These are phyloP conservation scores for Oxygymnocypris stewartii DNA, from an alignment of 2,113 vertebrate species.

Conservation along the genomic window DNA sequence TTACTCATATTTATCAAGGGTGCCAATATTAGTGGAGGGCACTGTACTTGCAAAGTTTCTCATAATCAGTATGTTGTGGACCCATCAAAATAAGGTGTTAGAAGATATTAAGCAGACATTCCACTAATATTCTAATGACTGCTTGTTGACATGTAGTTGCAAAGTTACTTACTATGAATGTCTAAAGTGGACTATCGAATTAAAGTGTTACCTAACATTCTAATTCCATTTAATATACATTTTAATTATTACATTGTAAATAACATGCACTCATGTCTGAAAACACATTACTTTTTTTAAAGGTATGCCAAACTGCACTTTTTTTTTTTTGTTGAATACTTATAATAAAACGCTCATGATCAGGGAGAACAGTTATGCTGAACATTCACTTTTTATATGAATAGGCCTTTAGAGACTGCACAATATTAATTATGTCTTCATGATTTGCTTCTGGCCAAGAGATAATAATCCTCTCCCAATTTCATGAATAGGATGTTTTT, in stretches of 20 bases:
- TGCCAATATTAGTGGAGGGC: too few relatives aligned
- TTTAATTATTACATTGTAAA: background rate
- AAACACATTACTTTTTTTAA: background rate
- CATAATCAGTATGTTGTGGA: too few relatives aligned
- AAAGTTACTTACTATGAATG: too few relatives aligned
- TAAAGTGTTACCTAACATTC: too few relatives aligned
- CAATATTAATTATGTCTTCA: background rate
- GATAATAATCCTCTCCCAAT: background rate
- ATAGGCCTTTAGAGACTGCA: background rate
- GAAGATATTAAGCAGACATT: too few relatives aligned
- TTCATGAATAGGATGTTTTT: conserved; percentile 70
- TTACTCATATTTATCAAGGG: too few relatives aligned
- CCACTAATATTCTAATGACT: too few relatives aligned
- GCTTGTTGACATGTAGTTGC: too few relatives aligned
- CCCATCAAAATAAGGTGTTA: too few relatives aligned
- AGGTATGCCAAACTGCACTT: background rate
- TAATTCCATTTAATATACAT: too few relatives aligned
- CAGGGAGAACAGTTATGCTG: background rate
- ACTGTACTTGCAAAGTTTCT: too few relatives aligned
- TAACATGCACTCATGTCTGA: background rate
- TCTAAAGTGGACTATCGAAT: too few relatives aligned
- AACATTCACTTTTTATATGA: conserved; percentile 2
- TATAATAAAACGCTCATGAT: background rate
- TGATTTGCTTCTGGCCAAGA: background rate
- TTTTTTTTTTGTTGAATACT: background rate